Evolutionary conservation across 2,888 invertebrate genomes (phyloP).

Genomic region (Spisula subtruncata): DNA sequence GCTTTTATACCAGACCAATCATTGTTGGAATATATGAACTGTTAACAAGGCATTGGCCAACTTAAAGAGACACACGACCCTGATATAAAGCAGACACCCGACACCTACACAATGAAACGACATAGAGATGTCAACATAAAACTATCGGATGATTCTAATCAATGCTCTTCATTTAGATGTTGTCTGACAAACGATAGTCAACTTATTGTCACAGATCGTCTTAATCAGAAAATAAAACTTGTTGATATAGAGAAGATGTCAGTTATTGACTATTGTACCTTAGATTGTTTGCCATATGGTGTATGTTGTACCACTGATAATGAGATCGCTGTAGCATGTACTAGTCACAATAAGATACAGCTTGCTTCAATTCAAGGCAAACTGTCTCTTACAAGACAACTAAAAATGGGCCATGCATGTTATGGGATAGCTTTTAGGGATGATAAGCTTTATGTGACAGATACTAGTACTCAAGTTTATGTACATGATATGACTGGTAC

Average conservation of each 20-base stretch:
- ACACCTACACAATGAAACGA: neutral
- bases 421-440: neutral
- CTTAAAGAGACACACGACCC: too few relatives aligned
- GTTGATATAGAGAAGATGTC: too few relatives aligned
- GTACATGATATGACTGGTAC: neutral
- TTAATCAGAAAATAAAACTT: neutral
- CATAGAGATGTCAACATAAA: neutral
- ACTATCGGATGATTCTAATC: neutral
- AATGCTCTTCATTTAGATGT: neutral
- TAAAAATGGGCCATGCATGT: neutral
- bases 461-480: neutral
- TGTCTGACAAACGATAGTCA: neutral
- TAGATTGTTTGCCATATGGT: neutral
- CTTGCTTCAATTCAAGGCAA: too few relatives aligned
- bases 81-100: neutral
- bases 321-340: conserved; percentile 1
- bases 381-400: neutral
- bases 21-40: neutral
- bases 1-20: neutral
- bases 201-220: neutral
- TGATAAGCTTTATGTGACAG: neutral
- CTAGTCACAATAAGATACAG: neutral
- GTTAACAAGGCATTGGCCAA: neutral
- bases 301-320: neutral
- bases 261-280: neutral